Evolutionary conservation across 2,888 invertebrate species (phyloP), one percentile per base, ranked within the genome.

Genomic region (Tenthredo scrophulariae): DNA sequence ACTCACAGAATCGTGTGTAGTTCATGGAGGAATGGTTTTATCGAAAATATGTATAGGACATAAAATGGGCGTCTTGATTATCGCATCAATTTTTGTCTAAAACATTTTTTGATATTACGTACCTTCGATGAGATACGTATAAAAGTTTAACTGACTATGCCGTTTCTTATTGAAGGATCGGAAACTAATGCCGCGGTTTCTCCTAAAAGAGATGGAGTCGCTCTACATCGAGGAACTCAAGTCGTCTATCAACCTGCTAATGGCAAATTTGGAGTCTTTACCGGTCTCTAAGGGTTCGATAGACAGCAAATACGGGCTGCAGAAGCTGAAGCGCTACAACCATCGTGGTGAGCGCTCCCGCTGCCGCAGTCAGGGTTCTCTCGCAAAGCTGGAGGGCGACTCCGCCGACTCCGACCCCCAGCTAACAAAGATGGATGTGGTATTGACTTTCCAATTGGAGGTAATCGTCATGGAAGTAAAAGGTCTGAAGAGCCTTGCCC

Each of bases 161-260:
- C 37, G 37, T 80, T 80, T 80, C 22, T 87, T 10, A 80, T 86
- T 88, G 80, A 94, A 98, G 97, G 98, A 99, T 94, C 97, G 98
- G 90, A 98, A 98, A 94, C 94, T 99, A 92, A 98, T 99, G 98
- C 99, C 99, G 89, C 99, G 98, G 95, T 99, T 99, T 95, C 99
- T 99, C 88, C 96, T 99, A 90, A 99, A 99, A 96, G 99, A 99
- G 95, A 99, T 99, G 99, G 99, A 99, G 94, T 98, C 98, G 84
- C 96, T 99, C 92, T 99, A 99, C 95, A 97, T 99, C 92, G 99
- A 99, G 95, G 99, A 99, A 94, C 95, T 99, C 92, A 98, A 99
- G 94, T 97, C 99, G 86, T 98, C 99, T 88, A 99, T 99, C 94
- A 99, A 99, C 94, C 96, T 98, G 90, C 95, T 99, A 91, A 99